Base-by-base conservation (phyloP, 2,888 invertebrate species). In the Eilema depressum region DNA sequence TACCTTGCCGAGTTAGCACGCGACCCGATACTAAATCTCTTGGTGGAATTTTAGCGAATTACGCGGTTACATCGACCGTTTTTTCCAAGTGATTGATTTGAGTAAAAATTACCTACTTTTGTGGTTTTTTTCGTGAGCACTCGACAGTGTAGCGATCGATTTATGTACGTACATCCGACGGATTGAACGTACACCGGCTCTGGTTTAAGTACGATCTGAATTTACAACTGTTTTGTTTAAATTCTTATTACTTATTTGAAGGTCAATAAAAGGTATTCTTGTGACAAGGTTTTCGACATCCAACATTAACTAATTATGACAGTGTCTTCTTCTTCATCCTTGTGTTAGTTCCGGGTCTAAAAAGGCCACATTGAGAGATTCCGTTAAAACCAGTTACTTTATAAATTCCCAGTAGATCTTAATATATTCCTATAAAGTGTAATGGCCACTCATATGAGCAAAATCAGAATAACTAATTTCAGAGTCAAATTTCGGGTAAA, bases 31-130 rank as follows among this genome's bases (percentile, higher is more conserved):
- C 93, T 95, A 95, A 95, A 95, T 95, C 95, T 94, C 91, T 62
- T 81, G 82, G 61, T 85, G 95, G 95, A 94, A 95, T 95, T 94
- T 94, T 94, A 92, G 93, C 91, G 95, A 95, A 94, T 95, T 95
- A 95, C 90, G 92, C 89, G 88, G 86, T 88, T 89, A 87, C 92
- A 89, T 84, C 88, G 89, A 79, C 90, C 28, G 91, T 92, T 94
- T 93, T 85, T 93, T 93, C 89, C 88, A 84, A 83, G 90, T 95
- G 95, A 95, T 95, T 95, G 95, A 95, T 95, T 91, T 92, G 90
- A 92, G 91, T 92, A 91, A 93, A 91, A 93, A 93, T 94, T 93
- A 94, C 92, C 93, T 91, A 69, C 69, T 66, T 92, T 90, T 89
- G 41, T 37, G 23, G 89, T 89, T 92, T 92, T 93, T 88, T 74